Conservation (phyloP, 1,140 invertebrate species). For the Cydia pomonella region DNA sequence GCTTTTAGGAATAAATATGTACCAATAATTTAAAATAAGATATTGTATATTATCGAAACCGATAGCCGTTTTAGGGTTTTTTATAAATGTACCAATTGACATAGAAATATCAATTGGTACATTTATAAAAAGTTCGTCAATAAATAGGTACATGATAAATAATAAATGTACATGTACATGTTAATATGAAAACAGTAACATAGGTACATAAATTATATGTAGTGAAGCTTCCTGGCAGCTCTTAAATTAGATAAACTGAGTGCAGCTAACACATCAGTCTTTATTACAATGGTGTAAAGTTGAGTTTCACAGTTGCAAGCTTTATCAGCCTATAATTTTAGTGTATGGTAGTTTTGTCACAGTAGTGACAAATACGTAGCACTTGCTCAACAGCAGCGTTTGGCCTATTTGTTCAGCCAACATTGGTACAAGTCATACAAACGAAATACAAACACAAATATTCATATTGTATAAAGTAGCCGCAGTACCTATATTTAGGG, state of each 20-base stretch:
- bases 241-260: conserved; percentile 4
- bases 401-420: neutral
- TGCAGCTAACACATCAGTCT: neutral
- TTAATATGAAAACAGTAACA: neutral
- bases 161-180: neutral
- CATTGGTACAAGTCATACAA: neutral
- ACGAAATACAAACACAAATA: neutral
- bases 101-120: no score
- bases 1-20: no score
- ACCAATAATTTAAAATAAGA: no score
- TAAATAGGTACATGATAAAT: no score
- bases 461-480: neutral
- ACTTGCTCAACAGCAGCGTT: neutral
- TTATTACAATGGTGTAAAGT: neutral
- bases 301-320: neutral
- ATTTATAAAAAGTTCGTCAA: no score
- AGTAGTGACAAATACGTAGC: conserved; percentile 6
- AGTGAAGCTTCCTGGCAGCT: neutral
- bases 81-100: no score
- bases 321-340: conserved; percentile 16
- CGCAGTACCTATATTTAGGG: no score
- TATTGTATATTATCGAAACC: no score
- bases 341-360: conserved; percentile 5
- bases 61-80: no score
- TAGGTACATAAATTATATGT: neutral